Conservation (phyloP, 2,888 invertebrate genomes). For the Lasioglossum morio region DNA sequence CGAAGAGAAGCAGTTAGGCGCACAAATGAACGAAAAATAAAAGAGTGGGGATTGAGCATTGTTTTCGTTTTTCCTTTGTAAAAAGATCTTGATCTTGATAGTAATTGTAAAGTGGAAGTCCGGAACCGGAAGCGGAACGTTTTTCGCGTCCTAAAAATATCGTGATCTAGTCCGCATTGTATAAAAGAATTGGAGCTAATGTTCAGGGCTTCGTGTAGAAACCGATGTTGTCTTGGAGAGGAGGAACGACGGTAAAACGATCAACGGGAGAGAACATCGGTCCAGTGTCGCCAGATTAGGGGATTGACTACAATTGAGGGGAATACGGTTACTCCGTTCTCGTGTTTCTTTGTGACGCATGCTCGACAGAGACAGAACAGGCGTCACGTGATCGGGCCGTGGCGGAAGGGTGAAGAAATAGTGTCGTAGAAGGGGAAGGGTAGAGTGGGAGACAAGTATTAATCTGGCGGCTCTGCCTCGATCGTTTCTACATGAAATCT, state of each 20-base stretch:
- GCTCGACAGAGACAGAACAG: no score
- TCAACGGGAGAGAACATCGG: neutral
- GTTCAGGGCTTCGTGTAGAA: slow-evolving; percentile 15
- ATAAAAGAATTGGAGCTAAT: slow-evolving; percentile 32
- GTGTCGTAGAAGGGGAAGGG: no score
- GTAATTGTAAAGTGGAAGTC: neutral
- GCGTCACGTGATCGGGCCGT: no score
- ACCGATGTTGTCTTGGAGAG: neutral
- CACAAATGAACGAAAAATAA: neutral
- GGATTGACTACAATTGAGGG: no score
- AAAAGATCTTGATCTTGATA: neutral
- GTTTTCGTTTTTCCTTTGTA: neutral
- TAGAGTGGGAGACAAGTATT: no score
- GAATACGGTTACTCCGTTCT: no score
- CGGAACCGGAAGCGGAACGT: slow-evolving; percentile 17
- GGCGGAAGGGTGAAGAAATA: no score
- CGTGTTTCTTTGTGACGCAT: no score
- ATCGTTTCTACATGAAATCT: slow-evolving; percentile 35
- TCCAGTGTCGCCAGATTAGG: no score
- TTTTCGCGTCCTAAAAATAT: slow-evolving; percentile 19
- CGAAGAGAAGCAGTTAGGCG: neutral
- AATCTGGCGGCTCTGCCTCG: no score
- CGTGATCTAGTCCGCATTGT: slow-evolving; percentile 58
- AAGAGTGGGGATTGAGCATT: neutral
- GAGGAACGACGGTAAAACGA: neutral